Evolutionary conservation across 2,113 vertebrate genomes (phyloP).

Genomic region (Promerops cafer): DNA sequence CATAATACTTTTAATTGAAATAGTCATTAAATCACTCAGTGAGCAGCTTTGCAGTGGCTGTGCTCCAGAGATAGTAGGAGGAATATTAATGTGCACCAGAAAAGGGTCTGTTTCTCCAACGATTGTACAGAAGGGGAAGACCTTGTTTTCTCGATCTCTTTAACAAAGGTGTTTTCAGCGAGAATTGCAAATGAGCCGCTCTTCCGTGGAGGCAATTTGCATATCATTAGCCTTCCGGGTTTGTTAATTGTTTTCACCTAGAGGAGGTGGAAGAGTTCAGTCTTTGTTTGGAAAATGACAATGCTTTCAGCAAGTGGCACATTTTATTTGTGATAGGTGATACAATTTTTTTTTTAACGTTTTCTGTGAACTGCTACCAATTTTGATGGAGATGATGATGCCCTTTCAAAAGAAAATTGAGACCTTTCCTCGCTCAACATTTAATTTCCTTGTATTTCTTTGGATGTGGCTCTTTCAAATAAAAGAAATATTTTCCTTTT

Average conservation of each 20-base stretch:
- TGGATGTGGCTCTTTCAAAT: not conserved
- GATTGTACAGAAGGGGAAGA: conserved; percentile 33
- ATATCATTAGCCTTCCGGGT: conserved; percentile 52
- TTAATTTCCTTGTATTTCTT: not conserved
- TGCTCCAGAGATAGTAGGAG: conserved; percentile 19
- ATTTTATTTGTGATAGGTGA: not conserved
- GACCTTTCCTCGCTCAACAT: not conserved
- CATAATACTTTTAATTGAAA: not conserved
- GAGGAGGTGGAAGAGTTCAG: conserved; percentile 48
- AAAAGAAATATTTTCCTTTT: not conserved
- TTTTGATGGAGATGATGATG: conserved; percentile 3
- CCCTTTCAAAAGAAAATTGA: conserved; percentile 44
- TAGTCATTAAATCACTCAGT: not conserved
- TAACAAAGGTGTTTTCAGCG: conserved; percentile 45
- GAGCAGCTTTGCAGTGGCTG: conserved; percentile 11
- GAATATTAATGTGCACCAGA: conserved; percentile 33
- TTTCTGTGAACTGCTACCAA: not conserved
- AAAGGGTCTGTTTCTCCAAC: conserved; percentile 22
- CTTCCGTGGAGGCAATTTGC: conserved; percentile 54
- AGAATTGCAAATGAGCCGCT: conserved; percentile 56
- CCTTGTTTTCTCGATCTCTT: conserved; percentile 33
- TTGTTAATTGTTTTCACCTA: conserved; percentile 58
- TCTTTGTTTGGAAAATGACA: conserved; percentile 52
- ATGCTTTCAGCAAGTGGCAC: not conserved
- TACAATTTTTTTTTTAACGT: not conserved